Evolutionary conservation across 2,888 invertebrate genomes (phyloP).

Genomic region (Pollenia griseotomentosa): DNA sequence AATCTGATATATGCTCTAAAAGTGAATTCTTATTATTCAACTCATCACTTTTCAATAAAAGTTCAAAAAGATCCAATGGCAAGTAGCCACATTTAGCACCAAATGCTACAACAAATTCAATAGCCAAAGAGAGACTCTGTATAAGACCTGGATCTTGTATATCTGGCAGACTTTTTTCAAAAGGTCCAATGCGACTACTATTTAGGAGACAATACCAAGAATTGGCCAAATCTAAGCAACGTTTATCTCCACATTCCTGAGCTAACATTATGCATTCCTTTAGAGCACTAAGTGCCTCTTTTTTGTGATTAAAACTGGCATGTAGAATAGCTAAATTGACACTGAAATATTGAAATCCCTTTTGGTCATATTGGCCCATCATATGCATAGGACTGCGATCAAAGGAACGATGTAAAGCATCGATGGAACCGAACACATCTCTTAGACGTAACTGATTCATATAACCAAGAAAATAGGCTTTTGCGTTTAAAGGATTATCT

Average conservation of each 20-base stretch:
- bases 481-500: conserved; percentile 82
- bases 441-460: conserved; percentile 94
- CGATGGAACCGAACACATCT: conserved; percentile 88
- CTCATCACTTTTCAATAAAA: conserved; percentile 92
- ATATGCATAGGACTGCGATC: conserved; percentile 88
- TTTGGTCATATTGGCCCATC: conserved; percentile 91
- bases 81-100: conserved; percentile 85
- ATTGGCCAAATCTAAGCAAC: conserved; percentile 93
- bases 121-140: conserved; percentile 90
- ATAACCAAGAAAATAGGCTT: conserved; percentile 92
- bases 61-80: conserved; percentile 86
- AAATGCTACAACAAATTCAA: conserved; percentile 91
- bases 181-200: conserved; percentile 85
- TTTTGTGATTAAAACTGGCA: conserved; percentile 90
- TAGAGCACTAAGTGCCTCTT: conserved; percentile 91
- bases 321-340: conserved; percentile 95
- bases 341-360: conserved; percentile 93
- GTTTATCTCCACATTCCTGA: conserved; percentile 93
- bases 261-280: conserved; percentile 94
- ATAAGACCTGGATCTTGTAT: conserved; percentile 88
- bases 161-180: conserved; percentile 89
- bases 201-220: conserved; percentile 90
- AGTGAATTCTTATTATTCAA: conserved; percentile 94
- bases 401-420: conserved; percentile 87
- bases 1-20: conserved; percentile 91